These are phyloP conservation scores for Heliothis virescens DNA, from an alignment of 1,140 invertebrate species.

Conservation along the genomic window DNA sequence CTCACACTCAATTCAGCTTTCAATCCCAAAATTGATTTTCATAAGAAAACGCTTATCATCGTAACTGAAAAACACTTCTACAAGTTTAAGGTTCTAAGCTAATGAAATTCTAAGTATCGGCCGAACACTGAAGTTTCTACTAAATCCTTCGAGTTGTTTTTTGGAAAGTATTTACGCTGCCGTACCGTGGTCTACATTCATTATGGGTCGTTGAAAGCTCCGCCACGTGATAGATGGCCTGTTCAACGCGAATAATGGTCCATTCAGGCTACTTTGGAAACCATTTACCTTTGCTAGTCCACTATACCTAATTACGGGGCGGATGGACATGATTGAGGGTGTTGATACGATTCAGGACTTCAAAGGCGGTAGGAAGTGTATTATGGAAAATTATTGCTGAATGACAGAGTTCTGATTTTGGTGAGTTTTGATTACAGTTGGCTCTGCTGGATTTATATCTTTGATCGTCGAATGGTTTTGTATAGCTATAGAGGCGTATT, in stretches of 20 bases:
- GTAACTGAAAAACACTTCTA: neutral
- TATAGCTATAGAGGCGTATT: neutral
- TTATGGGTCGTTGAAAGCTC: constrained; percentile 56
- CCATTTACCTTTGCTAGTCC: constrained; percentile 56
- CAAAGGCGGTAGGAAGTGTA: neutral
- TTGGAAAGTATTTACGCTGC: constrained; percentile 33
- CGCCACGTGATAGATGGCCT: constrained; percentile 64
- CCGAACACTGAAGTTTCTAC: neutral
- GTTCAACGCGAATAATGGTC: constrained; percentile 70
- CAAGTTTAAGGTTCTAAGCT: constrained; percentile 7
- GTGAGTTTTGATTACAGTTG: neutral
- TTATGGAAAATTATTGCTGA: constrained; percentile 15
- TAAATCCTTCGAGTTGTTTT: constrained; percentile 29
- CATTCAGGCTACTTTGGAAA: constrained; percentile 64
- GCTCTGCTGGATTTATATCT: neutral
- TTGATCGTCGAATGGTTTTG: neutral
- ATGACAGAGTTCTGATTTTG: neutral
- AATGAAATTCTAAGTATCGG: constrained; percentile 7
- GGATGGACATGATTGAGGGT: constrained; percentile 37
- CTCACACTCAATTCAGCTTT: too few species aligned
- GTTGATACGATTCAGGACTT: constrained; percentile 14
- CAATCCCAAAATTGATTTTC: neutral
- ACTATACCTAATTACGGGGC: constrained; percentile 45
- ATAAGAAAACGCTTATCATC: constrained; percentile 1
- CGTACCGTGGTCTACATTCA: constrained; percentile 47